Percentiles rank a stretch among this genome's conserved stretches.
These are phyloP conservation scores for Crypturellus undulatus DNA, from an alignment of 2,113 vertebrate species.

Conservation along the genomic window DNA sequence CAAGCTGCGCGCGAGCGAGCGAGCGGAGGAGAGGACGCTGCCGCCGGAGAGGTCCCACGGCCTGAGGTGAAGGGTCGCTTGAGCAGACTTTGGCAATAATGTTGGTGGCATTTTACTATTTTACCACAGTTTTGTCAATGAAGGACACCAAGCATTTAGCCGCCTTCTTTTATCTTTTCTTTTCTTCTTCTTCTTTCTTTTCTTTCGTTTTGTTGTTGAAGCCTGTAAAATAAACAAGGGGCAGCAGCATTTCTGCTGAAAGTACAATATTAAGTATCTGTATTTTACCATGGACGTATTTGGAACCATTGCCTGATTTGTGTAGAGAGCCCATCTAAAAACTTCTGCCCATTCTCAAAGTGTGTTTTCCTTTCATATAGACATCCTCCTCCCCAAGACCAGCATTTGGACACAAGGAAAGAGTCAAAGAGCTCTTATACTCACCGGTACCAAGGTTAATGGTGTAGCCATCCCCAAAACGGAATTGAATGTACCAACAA, in stretches of 20 bases:
- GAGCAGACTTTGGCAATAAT: conserved; percentile 73
- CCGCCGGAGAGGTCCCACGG: conserved; percentile 61
- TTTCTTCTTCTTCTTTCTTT: conserved; percentile 30
- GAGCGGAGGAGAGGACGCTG: conserved; percentile 50
- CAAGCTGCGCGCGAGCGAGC: conserved; percentile 69
- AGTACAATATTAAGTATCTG: conserved; percentile 64
- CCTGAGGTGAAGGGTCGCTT: conserved; percentile 50
- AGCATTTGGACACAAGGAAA: conserved; percentile 65
- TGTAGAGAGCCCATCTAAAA: conserved; percentile 67
- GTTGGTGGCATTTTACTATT: conserved; percentile 65
- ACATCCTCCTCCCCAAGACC: conserved; percentile 39
- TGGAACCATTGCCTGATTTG: conserved; percentile 68
- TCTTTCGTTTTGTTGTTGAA: conserved; percentile 63
- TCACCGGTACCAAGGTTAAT: conserved; percentile 64
- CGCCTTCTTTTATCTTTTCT: conserved; percentile 60
- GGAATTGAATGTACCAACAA: conserved; percentile 63
- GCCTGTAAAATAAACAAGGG: conserved; percentile 72
- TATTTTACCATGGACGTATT: conserved; percentile 65
- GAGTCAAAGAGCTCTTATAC: conserved; percentile 39
- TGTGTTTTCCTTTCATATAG: conserved; percentile 59
- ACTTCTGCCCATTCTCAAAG: conserved; percentile 52
- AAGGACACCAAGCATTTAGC: conserved; percentile 74
- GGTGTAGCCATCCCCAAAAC: conserved; percentile 52
- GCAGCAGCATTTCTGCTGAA: conserved; percentile 62
- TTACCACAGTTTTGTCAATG: conserved; percentile 61